A percentile compares a stretch with the other conserved stretches of the same genome.
Evolutionary conservation across 1,140 invertebrate genomes (phyloP).

Genomic region (Drosophila auraria): DNA sequence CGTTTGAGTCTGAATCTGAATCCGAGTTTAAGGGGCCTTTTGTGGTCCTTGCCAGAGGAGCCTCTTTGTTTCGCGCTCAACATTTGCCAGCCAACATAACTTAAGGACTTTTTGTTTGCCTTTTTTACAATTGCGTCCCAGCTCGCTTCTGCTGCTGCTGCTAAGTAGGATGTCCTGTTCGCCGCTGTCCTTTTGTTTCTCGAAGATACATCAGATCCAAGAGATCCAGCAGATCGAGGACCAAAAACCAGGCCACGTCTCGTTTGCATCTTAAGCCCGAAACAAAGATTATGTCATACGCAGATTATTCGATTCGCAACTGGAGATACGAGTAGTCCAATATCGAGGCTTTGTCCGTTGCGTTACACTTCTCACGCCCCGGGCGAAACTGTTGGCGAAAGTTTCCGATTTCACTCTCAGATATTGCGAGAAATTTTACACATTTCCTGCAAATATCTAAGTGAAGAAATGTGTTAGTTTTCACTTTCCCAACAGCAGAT

Average conservation of each 20-base stretch:
- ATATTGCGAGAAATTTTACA: constrained; percentile 64
- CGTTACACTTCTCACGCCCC: constrained; percentile 80
- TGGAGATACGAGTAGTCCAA: constrained; percentile 38
- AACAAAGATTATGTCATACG: constrained; percentile 77
- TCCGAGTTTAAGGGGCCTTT: constrained; percentile 35
- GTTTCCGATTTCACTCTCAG: constrained; percentile 70
- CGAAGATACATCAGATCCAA: constrained; percentile 1
- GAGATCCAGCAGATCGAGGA: neutral
- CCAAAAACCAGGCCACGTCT: constrained; percentile 52
- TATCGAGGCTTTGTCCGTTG: constrained; percentile 38
- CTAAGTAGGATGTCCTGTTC: constrained; percentile 80
- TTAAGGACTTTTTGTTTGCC: constrained; percentile 85
- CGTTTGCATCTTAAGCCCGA: constrained; percentile 72
- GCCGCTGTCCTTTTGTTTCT: constrained; percentile 38
- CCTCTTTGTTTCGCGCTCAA: constrained; percentile 58
- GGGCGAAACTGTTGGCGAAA: constrained; percentile 19
- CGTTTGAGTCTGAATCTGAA: constrained; percentile 21
- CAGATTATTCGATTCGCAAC: constrained; percentile 61
- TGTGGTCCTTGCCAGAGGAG: constrained; percentile 33
- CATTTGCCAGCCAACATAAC: constrained; percentile 79
- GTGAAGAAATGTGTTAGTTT: constrained; percentile 62
- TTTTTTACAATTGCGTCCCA: constrained; percentile 73
- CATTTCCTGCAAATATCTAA: constrained; percentile 65
- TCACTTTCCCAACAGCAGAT: constrained; percentile 56
- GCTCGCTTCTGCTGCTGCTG: constrained; percentile 15